Evolutionary conservation across 2,888 invertebrate species (phyloP).

Genomic region (Carcina quercana): DNA sequence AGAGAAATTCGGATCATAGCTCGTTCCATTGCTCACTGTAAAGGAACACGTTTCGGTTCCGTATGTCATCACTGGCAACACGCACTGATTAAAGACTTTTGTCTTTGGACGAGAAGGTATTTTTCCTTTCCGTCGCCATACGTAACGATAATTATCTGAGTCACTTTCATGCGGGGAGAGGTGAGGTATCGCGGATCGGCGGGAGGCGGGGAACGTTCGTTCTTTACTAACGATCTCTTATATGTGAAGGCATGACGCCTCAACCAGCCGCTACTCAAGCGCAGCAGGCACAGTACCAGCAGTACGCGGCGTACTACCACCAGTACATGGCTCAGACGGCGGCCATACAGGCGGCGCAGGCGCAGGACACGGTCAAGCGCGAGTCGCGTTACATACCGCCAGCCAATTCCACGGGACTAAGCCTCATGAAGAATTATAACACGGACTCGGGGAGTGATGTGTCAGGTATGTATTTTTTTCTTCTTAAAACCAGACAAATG

Average conservation of each 20-base stretch:
- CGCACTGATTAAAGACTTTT: no score
- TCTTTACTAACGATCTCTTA: background rate
- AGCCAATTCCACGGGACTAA: conserved; percentile 52
- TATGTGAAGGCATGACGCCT: background rate
- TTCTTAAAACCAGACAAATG: no score
- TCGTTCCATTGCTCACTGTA: no score
- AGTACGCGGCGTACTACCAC: conserved; percentile 39
- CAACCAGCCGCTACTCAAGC: background rate
- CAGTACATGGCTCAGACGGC: conserved; percentile 28
- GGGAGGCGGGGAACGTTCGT: background rate
- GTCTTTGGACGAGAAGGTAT: no score
- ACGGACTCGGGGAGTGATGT: conserved; percentile 66
- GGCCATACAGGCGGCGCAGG: conserved; percentile 17
- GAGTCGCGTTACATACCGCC: conserved; percentile 19
- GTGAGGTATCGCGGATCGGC: background rate
- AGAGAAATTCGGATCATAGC: no score
- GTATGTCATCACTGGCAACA: no score
- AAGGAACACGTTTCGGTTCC: no score
- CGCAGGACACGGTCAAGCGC: conserved; percentile 13
- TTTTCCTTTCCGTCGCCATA: no score
- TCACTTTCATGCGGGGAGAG: no score
- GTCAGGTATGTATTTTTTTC: conserved; percentile 33
- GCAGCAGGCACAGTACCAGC: conserved; percentile 21
- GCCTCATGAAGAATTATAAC: conserved; percentile 74
- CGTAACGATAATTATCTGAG: no score